These are phyloP conservation scores for Hemitrygon akajei DNA, from an alignment of 2,797 vertebrate genomes.

Conservation along the genomic window DNA sequence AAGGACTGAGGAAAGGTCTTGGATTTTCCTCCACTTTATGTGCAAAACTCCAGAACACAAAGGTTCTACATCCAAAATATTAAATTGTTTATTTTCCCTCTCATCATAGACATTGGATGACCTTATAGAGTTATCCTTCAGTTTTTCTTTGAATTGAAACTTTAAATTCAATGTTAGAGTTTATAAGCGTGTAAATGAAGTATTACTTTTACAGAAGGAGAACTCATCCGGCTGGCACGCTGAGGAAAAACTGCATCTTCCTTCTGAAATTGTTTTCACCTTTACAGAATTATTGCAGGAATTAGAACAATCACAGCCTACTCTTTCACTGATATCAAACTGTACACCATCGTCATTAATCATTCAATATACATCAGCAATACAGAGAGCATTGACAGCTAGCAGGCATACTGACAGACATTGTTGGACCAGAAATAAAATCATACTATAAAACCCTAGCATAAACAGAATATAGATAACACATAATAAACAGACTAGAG, in stretches of 20 bases:
- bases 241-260: not conserved
- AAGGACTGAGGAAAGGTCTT: not conserved
- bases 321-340: not conserved
- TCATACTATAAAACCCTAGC: not conserved
- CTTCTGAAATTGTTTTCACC: not conserved
- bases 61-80: not conserved
- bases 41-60: not conserved
- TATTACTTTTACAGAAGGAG: not conserved
- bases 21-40: not conserved
- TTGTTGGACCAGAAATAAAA: not conserved
- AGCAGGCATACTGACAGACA: not conserved
- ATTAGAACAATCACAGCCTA: not conserved
- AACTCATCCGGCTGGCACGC: not conserved
- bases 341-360: not conserved
- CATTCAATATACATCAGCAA: slow-evolving; percentile 8
- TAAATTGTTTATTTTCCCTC: not conserved
- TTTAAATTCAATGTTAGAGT: not conserved
- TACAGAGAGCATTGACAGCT: not conserved
- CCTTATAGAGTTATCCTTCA: not conserved
- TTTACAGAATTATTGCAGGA: not conserved
- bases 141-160: not conserved
- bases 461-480: not conserved
- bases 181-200: not conserved
- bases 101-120: not conserved
- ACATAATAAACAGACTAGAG: not conserved